phyloP scores from a whole-genome alignment of 1,140 invertebrate species.

The Druon quercuslanigerum region DNA sequence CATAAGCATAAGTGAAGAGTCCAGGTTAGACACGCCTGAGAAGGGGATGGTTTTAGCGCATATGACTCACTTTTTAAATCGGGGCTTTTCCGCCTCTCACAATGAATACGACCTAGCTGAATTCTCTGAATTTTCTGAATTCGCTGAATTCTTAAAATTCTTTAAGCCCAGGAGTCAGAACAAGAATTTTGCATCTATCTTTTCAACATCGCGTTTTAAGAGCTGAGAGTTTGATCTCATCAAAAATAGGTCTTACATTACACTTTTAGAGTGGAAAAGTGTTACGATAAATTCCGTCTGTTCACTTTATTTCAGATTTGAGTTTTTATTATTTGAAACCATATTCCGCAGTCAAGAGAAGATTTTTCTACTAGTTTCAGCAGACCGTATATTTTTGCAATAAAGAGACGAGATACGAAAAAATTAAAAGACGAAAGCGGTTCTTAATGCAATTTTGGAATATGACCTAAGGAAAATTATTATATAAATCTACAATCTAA shows the following conservation, averaged over 20 bases:
- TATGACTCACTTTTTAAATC: slow-evolving; percentile 26
- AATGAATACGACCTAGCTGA: background rate
- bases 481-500: no score
- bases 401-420: no score
- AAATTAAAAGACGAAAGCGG: no score
- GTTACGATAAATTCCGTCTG: background rate
- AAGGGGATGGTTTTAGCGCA: background rate
- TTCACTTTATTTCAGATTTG: background rate
- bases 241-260: background rate
- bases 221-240: background rate
- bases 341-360: no score
- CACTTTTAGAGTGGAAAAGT: background rate
- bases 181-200: slow-evolving; percentile 12
- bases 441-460: no score
- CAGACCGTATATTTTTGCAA: no score
- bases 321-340: background rate
- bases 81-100: background rate
- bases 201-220: slow-evolving; percentile 2
- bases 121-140: background rate
- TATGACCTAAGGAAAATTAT: no score
- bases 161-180: background rate
- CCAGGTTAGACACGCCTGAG: background rate
- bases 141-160: background rate
- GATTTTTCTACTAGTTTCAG: no score
- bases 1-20: background rate